Evolutionary conservation across 1,140 invertebrate species (phyloP).

Genomic region (Drosophila ficusphila): DNA sequence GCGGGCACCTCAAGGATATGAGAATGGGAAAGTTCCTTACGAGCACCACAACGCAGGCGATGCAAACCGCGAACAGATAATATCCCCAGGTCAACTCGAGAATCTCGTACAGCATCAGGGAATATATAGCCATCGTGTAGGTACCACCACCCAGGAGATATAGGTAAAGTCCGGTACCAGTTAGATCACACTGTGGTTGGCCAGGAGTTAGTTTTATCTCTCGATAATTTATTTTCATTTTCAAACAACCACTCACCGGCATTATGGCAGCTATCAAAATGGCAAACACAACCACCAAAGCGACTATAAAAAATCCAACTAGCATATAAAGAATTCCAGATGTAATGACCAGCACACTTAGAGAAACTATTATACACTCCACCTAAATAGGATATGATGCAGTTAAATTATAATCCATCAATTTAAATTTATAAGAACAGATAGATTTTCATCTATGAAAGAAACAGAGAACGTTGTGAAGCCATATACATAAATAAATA

Average conservation of each 20-base stretch:
- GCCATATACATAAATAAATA: too few relatives aligned
- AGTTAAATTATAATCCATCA: too few relatives aligned
- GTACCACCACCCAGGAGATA: constrained; percentile 11
- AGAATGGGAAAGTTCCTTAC: constrained; percentile 37
- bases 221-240: not conserved
- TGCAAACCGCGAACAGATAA: constrained; percentile 32
- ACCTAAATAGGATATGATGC: constrained; percentile 16
- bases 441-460: too few relatives aligned
- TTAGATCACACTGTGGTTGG: constrained; percentile 41
- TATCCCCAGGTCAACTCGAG: constrained; percentile 10
- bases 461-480: too few relatives aligned
- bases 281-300: constrained; percentile 15
- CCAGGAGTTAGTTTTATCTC: too few relatives aligned
- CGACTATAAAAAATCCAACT: constrained; percentile 6
- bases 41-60: constrained; percentile 27
- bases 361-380: constrained; percentile 19
- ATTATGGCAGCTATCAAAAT: not conserved
- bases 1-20: not conserved
- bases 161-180: constrained; percentile 14
- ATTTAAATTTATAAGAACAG: too few relatives aligned
- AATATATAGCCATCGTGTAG: constrained; percentile 44
- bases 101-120: constrained; percentile 4
- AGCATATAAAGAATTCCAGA: constrained; percentile 1
- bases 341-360: constrained; percentile 1
- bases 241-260: constrained; percentile 25